These are phyloP conservation scores for Plebejus melissa DNA, from an alignment of 2,888 invertebrate genomes.

Conservation along the genomic window DNA sequence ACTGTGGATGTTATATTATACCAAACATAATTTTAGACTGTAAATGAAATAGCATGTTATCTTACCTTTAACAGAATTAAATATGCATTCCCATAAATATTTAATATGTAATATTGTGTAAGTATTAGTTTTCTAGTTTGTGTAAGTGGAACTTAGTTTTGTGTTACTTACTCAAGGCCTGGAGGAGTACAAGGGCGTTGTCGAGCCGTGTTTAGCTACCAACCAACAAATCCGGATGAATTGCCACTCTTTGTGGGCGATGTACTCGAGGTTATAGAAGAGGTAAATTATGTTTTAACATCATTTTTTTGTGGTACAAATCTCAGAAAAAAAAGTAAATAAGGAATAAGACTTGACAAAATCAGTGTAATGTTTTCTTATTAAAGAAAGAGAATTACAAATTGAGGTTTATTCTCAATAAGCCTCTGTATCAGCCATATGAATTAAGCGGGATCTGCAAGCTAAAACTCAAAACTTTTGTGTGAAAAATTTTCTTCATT, in stretches of 20 bases:
- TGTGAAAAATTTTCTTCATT: neutral
- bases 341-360: no score
- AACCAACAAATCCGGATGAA: conserved; percentile 96
- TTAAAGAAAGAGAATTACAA: neutral
- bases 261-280: conserved; percentile 92
- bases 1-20: no score
- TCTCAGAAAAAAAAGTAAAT: no score
- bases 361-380: neutral
- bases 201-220: conserved; percentile 93
- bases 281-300: conserved; percentile 59
- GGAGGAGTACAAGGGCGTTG: conserved; percentile 81
- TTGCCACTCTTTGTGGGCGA: conserved; percentile 92
- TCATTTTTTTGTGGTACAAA: no score
- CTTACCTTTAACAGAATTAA: neutral
- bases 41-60: no score
- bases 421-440: neutral
- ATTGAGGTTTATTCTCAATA: neutral
- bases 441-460: neutral
- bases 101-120: neutral
- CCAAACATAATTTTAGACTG: no score
- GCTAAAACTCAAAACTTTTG: neutral
- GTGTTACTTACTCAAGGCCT: conserved; percentile 43
- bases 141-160: neutral
- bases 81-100: neutral
- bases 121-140: neutral